Base-by-base conservation (phyloP, 2,113 vertebrate genomes). In the Zosterops japonicus region DNA sequence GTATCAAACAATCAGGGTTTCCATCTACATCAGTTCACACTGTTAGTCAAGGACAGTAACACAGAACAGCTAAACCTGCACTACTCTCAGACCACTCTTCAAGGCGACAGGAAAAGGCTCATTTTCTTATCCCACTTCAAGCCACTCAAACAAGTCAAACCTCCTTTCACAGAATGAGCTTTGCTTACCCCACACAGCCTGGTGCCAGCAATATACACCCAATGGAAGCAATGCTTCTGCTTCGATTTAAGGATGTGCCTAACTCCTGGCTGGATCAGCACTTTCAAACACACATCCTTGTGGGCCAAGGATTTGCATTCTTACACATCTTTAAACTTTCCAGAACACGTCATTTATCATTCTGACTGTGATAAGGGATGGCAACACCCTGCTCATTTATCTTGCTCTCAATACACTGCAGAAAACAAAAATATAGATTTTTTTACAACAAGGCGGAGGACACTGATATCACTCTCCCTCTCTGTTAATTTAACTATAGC, bases 341-440 rank as follows among this genome's bases (percentile, higher is more conserved):
- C 46, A 88, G 75, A 50, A 80, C 17, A 19, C 20, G 57, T 21
- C 63, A 72, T 85, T 47, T 82, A 93, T 86, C 85, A 80, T 76
- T 60, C 50, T 80, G 79, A 63, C 79, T 65, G 25, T 61, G 78
- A 77, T 46, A 88, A 88, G 83, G 70, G 46, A 90, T 29, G 47
- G 75, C 46, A 77, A 87, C 27, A 61, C 28, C 46, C 53, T 50
- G 46, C 50, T 76, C 3, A 0, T 75, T 82, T 84, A 78, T 91
- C 75, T 87, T 85, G 29, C 44, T 89, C 39, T 75, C 57, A 59
- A 25, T 64, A 60, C 35, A 5, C 33, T 49, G 57, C 39, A 85
- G 65, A 91, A 96, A 89, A 91, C 52, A 90, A 89, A 87, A 82
- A 68, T 35, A 86, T 0, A 71, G 47, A 63, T 71, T 81, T 91